These are phyloP conservation scores for Eulacestoma nigropectus DNA, from an alignment of 2,113 vertebrate species.

Conservation along the genomic window DNA sequence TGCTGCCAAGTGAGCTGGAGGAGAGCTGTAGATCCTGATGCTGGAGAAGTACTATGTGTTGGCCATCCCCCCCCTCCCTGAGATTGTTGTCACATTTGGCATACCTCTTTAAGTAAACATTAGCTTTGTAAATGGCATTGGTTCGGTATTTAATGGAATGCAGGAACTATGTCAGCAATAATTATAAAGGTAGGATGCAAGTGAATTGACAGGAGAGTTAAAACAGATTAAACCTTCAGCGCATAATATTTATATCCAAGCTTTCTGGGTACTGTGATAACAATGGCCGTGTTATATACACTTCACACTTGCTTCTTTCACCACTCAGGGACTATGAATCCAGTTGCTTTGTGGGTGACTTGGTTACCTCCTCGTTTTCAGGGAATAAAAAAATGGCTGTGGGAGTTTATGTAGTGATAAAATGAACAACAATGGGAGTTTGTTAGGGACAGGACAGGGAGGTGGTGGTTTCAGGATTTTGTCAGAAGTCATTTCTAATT, in stretches of 20 bases:
- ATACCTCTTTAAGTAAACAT: neutral
- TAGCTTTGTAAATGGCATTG: neutral
- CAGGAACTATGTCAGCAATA: neutral
- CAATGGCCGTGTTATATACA: conserved; percentile 33
- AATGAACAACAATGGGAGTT: conserved; percentile 39
- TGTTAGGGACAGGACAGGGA: conserved; percentile 32
- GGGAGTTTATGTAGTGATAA: conserved; percentile 7
- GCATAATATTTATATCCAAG: neutral
- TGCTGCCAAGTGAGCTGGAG: neutral
- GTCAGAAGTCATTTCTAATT: conserved; percentile 38
- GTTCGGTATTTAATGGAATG: neutral
- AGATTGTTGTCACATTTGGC: neutral
- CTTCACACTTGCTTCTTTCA: conserved; percentile 61
- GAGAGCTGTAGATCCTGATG: neutral
- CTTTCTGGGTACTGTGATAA: conserved; percentile 26
- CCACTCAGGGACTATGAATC: neutral
- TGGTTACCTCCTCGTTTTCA: conserved; percentile 22
- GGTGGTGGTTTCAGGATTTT: conserved; percentile 24
- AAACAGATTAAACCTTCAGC: neutral
- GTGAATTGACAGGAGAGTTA: neutral
- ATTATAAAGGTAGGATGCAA: neutral
- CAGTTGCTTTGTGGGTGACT: neutral
- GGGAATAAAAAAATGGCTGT: conserved; percentile 23
- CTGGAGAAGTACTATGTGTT: neutral
- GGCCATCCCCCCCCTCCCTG: neutral